Percentiles rank a stretch among this genome's conserved stretches.
Evolutionary conservation across 1,140 invertebrate genomes (phyloP).

Genomic region (Bombyx mandarina): DNA sequence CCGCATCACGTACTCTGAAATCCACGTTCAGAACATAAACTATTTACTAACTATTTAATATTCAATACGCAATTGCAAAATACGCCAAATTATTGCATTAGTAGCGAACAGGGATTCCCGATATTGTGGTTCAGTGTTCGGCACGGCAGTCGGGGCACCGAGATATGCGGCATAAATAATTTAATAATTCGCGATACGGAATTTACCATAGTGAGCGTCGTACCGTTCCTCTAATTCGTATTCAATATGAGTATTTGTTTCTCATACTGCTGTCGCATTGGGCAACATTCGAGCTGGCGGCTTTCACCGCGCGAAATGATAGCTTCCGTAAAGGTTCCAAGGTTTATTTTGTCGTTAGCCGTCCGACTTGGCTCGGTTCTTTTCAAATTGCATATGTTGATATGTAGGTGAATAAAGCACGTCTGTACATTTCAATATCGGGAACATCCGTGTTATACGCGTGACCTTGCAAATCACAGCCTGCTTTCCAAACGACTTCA

Average conservation of each 20-base stretch:
- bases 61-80: conserved; percentile 70
- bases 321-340: conserved; percentile 36
- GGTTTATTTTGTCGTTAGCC: conserved; percentile 32
- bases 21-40: conserved; percentile 66
- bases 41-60: conserved; percentile 69
- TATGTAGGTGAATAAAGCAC: conserved; percentile 70
- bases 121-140: conserved; percentile 66
- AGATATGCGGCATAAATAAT: conserved; percentile 70
- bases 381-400: conserved; percentile 64
- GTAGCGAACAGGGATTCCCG: conserved; percentile 66
- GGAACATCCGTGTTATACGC: conserved; percentile 70
- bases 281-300: conserved; percentile 46
- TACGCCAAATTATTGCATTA: conserved; percentile 72
- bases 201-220: conserved; percentile 65
- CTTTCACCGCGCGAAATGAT: conserved; percentile 45
- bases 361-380: conserved; percentile 41
- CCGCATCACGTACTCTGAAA: conserved; percentile 65
- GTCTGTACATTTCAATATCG: conserved; percentile 70
- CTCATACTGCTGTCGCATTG: conserved; percentile 67
- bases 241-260: conserved; percentile 70
- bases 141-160: conserved; percentile 45
- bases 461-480: conserved; percentile 70
- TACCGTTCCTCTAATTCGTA: conserved; percentile 65
- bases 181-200: conserved; percentile 71
- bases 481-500: conserved; percentile 70